A percentile compares a stretch with the other conserved stretches of the same genome.
These are phyloP conservation scores for Rhinolophus sinicus DNA, from an alignment of 2,113 vertebrate genomes.

Conservation along the genomic window DNA sequence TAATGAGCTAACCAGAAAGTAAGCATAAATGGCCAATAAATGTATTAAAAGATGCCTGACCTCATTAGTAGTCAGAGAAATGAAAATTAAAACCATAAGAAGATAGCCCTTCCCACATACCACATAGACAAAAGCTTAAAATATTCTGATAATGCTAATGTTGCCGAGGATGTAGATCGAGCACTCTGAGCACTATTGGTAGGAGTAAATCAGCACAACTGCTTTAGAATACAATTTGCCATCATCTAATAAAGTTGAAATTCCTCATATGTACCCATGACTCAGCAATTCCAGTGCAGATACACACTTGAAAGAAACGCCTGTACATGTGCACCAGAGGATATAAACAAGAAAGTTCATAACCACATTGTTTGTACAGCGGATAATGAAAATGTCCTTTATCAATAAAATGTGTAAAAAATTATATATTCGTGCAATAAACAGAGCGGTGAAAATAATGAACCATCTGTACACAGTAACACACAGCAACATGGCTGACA, in stretches of 20 bases:
- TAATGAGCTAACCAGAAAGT: background rate
- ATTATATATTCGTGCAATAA: background rate
- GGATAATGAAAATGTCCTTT: background rate
- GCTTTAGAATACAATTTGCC: background rate
- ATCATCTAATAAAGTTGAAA: background rate
- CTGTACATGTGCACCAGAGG: background rate
- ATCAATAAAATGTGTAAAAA: conserved; percentile 14
- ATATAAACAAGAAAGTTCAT: background rate
- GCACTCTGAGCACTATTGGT: background rate
- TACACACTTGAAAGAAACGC: background rate
- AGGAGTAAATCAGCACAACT: background rate
- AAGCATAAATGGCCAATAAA: background rate
- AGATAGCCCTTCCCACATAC: background rate
- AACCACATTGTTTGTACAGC: background rate
- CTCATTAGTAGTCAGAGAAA: conserved; percentile 16
- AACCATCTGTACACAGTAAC: background rate
- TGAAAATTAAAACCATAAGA: background rate
- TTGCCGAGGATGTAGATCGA: background rate
- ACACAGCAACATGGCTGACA: background rate
- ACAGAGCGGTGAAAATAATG: background rate
- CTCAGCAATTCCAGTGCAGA: background rate
- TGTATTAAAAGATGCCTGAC: background rate
- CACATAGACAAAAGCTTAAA: background rate
- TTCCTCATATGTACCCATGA: background rate
- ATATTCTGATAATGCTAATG: background rate